Conservation (phyloP, 2,797 vertebrate genomes). For the Miichthys miiuy region DNA sequence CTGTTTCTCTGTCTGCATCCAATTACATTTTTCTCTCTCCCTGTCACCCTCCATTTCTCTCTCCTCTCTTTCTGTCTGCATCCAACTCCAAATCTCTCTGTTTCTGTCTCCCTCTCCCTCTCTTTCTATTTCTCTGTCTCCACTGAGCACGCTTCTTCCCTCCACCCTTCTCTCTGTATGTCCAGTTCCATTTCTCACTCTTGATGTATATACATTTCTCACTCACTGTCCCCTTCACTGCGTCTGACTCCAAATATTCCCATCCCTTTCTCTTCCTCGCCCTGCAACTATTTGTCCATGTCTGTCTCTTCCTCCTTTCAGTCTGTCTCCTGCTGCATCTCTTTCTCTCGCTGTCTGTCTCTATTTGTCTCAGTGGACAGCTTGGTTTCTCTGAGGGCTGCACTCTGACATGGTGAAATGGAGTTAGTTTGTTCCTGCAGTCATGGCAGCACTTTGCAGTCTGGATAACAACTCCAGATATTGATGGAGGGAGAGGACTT, state of each 20-base stretch:
- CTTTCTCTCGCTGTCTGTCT: conserved; percentile 72
- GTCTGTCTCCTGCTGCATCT: conserved; percentile 63
- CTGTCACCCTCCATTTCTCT: conserved; percentile 66
- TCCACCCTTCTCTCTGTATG: conserved; percentile 49
- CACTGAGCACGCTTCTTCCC: conserved; percentile 37
- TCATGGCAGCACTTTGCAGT: conserved; percentile 67
- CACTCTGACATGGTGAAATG: conserved; percentile 75
- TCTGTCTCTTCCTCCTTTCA: conserved; percentile 25
- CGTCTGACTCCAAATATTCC: conserved; percentile 52
- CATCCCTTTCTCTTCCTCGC: conserved; percentile 26
- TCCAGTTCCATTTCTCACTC: conserved; percentile 57
- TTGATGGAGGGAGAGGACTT: conserved; percentile 58
- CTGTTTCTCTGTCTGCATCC: conserved; percentile 58
- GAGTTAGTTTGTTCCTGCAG: conserved; percentile 75
- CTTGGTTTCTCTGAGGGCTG: conserved; percentile 75
- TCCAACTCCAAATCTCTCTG: conserved; percentile 56
- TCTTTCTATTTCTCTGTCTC: conserved; percentile 33
- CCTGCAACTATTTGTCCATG: conserved; percentile 44
- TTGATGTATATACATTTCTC: conserved; percentile 57
- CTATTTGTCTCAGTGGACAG: conserved; percentile 81
- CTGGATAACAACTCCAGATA: conserved; percentile 73
- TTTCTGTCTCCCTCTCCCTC: conserved; percentile 29
- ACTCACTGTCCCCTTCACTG: conserved; percentile 47
- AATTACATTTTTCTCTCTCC: conserved; percentile 65
- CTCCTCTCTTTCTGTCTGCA: conserved; percentile 50